These are phyloP conservation scores for Megastigmus dorsalis DNA, from an alignment of 2,888 invertebrate genomes.

Conservation along the genomic window DNA sequence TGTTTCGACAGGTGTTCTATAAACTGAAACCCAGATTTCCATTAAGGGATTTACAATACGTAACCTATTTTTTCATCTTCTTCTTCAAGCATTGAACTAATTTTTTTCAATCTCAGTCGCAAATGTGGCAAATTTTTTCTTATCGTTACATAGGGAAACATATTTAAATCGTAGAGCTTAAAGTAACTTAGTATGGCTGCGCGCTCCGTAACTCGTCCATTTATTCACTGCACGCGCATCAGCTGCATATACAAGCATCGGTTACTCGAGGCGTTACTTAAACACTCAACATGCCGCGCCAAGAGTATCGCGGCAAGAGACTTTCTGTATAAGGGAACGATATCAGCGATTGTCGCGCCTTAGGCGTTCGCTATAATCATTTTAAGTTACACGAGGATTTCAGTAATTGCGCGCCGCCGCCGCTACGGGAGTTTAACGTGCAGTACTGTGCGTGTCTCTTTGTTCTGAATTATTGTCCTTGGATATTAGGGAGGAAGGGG, in stretches of 20 bases:
- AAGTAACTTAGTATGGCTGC: not conserved
- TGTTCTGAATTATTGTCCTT: conserved; percentile 29
- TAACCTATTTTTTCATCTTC: no score
- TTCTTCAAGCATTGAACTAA: no score
- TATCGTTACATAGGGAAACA: no score
- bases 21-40: no score
- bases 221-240: not conserved
- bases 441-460: conserved; percentile 1
- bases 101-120: no score
- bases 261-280: not conserved
- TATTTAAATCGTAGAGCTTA: no score
- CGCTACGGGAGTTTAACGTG: conserved; percentile 5
- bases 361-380: conserved; percentile 30
- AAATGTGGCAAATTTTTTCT: no score
- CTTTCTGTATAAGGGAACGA: not conserved
- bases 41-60: no score
- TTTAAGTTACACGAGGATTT: conserved; percentile 47
- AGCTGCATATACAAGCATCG: not conserved
- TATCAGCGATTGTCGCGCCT: conserved; percentile 14
- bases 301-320: not conserved
- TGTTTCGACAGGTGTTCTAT: no score
- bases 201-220: not conserved
- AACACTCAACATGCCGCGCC: no score
- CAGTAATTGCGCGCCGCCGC: conserved; percentile 20
- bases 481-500: conserved; percentile 30